phyloP scores from a whole-genome alignment of 1,140 invertebrate species.

The Tribolium castaneum region DNA sequence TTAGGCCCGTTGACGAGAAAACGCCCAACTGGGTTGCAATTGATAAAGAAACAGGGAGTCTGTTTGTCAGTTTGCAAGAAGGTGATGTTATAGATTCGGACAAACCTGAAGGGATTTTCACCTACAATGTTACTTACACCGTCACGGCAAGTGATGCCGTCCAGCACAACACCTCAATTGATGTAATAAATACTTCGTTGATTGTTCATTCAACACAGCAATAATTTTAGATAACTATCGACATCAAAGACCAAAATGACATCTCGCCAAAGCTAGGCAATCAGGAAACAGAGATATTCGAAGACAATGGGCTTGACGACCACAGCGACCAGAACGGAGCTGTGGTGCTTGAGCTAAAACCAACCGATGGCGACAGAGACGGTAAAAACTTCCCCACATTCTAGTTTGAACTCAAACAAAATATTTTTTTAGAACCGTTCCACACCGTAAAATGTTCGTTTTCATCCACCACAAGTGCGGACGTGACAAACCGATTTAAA shows the following conservation, averaged over 20 bases:
- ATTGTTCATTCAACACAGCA: not conserved
- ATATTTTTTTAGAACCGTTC: constrained; percentile 45
- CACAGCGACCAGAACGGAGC: constrained; percentile 49
- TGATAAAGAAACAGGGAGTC: constrained; percentile 62
- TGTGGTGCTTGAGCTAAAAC: constrained; percentile 60
- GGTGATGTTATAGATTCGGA: constrained; percentile 67
- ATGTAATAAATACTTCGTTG: constrained; percentile 20
- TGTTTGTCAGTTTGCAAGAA: constrained; percentile 58
- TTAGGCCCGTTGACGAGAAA: constrained; percentile 62
- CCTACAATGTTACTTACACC: constrained; percentile 62
- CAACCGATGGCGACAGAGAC: constrained; percentile 68
- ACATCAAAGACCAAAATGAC: constrained; percentile 68
- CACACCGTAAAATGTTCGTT: constrained; percentile 44
- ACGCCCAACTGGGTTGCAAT: constrained; percentile 63
- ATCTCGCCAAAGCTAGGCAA: constrained; percentile 61
- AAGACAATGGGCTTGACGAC: constrained; percentile 58
- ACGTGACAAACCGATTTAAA: constrained; percentile 34
- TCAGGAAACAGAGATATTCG: constrained; percentile 60
- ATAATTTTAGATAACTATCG: constrained; percentile 64
- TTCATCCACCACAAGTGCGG: not conserved
- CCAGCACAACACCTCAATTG: constrained; percentile 51
- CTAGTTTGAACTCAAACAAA: too few relatives aligned
- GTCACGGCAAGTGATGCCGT: constrained; percentile 63
- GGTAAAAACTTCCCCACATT: too few relatives aligned
- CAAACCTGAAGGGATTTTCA: constrained; percentile 60